A percentile compares a stretch with the other conserved stretches of the same genome.
Conservation (phyloP, 2,797 vertebrate genomes). For the Gambusia yucatana region DNA sequence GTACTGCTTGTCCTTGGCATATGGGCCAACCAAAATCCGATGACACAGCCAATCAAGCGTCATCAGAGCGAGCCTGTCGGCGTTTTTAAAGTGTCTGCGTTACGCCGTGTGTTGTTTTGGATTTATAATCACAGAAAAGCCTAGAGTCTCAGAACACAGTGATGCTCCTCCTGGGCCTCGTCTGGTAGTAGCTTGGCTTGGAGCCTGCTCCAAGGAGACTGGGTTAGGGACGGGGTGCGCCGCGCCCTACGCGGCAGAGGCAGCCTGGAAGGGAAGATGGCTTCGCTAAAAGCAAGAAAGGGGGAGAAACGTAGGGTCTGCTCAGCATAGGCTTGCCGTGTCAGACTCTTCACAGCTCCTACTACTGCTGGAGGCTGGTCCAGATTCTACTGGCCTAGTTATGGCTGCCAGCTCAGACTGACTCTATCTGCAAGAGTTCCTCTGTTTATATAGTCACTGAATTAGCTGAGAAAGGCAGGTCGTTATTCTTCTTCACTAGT, state of each 20-base stretch:
- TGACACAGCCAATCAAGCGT: constrained; percentile 64
- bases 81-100: constrained; percentile 51
- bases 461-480: neutral
- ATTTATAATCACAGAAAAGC: constrained; percentile 67
- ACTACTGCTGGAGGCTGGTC: neutral
- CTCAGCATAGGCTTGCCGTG: neutral
- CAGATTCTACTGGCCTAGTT: neutral
- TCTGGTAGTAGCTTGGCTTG: constrained; percentile 66
- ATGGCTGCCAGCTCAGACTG: neutral
- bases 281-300: neutral
- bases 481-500: neutral
- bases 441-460: neutral
- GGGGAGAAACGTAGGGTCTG: neutral
- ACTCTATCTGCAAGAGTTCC: neutral
- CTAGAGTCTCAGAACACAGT: constrained; percentile 62
- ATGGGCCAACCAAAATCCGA: constrained; percentile 64
- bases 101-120: constrained; percentile 50
- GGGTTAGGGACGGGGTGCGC: constrained; percentile 32
- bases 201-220: constrained; percentile 37
- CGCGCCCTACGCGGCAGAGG: constrained; percentile 19
- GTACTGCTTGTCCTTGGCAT: constrained; percentile 65
- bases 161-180: constrained; percentile 55
- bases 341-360: neutral
- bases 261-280: constrained; percentile 8
- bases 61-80: constrained; percentile 53